phyloP scores from a whole-genome alignment of 1,140 invertebrate species.

The Trichoplusia ni region DNA sequence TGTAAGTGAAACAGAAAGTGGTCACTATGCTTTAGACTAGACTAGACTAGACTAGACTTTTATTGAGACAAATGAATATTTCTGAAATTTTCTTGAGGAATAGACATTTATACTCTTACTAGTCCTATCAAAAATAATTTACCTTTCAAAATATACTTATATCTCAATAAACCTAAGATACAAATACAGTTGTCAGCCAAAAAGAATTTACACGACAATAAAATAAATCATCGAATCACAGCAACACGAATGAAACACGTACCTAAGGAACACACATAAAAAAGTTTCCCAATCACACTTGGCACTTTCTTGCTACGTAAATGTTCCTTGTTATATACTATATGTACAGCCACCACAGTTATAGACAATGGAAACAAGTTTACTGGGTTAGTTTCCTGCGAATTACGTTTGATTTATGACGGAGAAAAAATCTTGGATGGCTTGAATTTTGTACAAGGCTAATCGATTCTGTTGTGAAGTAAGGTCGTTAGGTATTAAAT shows the following conservation, averaged over 20 bases:
- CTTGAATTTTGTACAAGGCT: slow-evolving; percentile 3
- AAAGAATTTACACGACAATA: slow-evolving; percentile 23
- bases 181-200: not conserved
- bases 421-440: not conserved
- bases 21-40: no score
- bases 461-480: slow-evolving; percentile 18
- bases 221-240: slow-evolving; percentile 21
- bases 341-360: not conserved
- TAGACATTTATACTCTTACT: no score
- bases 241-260: not conserved
- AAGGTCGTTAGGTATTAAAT: no score
- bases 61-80: no score
- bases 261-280: slow-evolving; percentile 13
- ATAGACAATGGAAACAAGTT: slow-evolving; percentile 12
- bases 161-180: not conserved
- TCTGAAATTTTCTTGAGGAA: no score
- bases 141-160: no score
- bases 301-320: not conserved
- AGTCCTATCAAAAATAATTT: no score
- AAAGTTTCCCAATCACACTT: slow-evolving; percentile 31
- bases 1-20: no score
- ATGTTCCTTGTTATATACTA: slow-evolving; percentile 21
- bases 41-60: no score
- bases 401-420: slow-evolving; percentile 30
- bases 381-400: slow-evolving; percentile 10